Evolutionary conservation across 2,797 vertebrate genomes (phyloP).

Genomic region (Hephaestus fuliginosus): DNA sequence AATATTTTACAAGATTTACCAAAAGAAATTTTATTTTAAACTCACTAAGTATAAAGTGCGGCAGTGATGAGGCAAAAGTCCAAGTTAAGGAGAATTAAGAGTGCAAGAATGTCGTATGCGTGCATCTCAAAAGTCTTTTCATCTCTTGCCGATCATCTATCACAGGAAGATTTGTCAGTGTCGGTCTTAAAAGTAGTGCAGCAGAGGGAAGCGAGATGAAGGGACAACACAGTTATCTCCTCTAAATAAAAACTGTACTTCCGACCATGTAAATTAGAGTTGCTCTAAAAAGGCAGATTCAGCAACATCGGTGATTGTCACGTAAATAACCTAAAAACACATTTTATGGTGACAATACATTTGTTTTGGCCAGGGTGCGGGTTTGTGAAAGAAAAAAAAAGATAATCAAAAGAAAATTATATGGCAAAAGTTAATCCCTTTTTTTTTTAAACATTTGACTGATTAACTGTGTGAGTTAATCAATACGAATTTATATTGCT

Average conservation of each 20-base stretch:
- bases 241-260: conserved; percentile 11
- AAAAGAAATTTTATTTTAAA: conserved; percentile 30
- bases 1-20: conserved; percentile 31
- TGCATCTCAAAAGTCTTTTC: conserved; percentile 34
- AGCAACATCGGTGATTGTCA: conserved; percentile 41
- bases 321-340: conserved; percentile 7
- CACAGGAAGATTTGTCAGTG: conserved; percentile 22
- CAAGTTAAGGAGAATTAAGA: conserved; percentile 47
- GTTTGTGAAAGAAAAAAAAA: background rate
- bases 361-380: background rate
- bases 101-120: conserved; percentile 52
- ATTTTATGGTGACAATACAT: background rate
- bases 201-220: conserved; percentile 39
- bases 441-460: conserved; percentile 28
- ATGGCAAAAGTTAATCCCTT: conserved; percentile 63
- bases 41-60: conserved; percentile 80
- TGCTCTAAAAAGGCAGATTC: conserved; percentile 35
- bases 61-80: conserved; percentile 79
- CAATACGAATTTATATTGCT: background rate
- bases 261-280: conserved; percentile 8
- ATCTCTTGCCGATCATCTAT: conserved; percentile 17
- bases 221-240: background rate
- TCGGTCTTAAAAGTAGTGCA: conserved; percentile 20
- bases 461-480: conserved; percentile 5
- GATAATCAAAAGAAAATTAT: conserved; percentile 11